A percentile compares a stretch with the other conserved stretches of the same genome.
phyloP scores from a whole-genome alignment of 2,113 vertebrate genomes.

The Halcyon senegalensis region DNA sequence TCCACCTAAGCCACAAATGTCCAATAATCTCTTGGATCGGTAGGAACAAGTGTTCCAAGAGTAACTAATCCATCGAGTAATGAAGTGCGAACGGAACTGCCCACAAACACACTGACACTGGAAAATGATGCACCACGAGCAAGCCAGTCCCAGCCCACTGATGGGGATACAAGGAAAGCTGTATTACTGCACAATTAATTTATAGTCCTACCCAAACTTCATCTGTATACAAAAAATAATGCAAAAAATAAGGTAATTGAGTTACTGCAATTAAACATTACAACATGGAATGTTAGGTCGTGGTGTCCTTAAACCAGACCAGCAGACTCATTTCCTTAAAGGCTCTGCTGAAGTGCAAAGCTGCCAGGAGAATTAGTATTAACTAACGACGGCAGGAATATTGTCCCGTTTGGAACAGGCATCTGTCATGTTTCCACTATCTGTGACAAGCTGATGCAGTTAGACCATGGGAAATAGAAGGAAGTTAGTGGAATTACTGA shows the following conservation, averaged over 20 bases:
- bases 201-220: not conserved
- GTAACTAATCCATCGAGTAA: not conserved
- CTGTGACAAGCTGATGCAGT: not conserved
- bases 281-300: not conserved
- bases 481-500: constrained; percentile 35
- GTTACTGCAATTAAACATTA: not conserved
- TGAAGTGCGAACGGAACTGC: not conserved
- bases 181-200: not conserved
- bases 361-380: not conserved
- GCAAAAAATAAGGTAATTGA: not conserved
- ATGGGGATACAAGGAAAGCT: not conserved
- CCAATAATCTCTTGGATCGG: not conserved
- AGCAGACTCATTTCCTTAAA: not conserved
- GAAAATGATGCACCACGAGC: not conserved
- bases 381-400: not conserved
- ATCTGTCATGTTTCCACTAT: not conserved
- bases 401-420: not conserved
- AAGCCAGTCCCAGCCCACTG: not conserved
- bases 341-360: not conserved
- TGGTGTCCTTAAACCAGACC: not conserved
- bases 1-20: not conserved
- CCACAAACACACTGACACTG: not conserved
- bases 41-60: not conserved
- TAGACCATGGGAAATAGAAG: constrained; percentile 3
- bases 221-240: not conserved